Base-by-base conservation (phyloP, 2,797 vertebrate species). In the Eulemur mongoz region DNA sequence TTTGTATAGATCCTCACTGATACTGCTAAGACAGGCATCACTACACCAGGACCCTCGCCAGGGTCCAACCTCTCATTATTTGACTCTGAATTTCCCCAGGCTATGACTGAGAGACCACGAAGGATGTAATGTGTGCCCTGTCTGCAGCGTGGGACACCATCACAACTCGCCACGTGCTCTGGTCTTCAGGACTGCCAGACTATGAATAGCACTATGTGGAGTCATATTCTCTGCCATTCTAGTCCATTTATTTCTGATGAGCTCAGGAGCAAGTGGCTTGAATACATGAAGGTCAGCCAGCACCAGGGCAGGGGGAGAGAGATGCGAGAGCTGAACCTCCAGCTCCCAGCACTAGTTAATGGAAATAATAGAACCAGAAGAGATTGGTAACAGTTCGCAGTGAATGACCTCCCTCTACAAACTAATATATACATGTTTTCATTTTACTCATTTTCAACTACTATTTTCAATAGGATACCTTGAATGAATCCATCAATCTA, bases 401-500 rank as follows among this genome's bases (percentile, higher is more conserved):
- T 54, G 45, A 90, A 73, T 96, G 93, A 82, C 67, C 73, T 72
- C 83, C 72, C 30, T 78, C 78, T 80, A 30, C 63, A 85, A 79
- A 95, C 70, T 40, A 80, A 93, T n/a, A 45, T 92, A 97, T 80
- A 87, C 13, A n/a, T 30, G 7, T 82, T 98, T 87, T 91, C 88
- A 48, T 85, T 94, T 90, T 83, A 96, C 97, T 97, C 95, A 91
- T 81, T 97, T 98, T 94, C 78, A 94, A 93, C 95, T 43, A 54
- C 91, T 61, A 88, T 97, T 98, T 95, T 93, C 98, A 97, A 98
- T 91, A 97, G 82, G 70, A 89, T 81, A 93, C 78, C 72, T 94
- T 93, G 97, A 98, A 98, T 98, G 97, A 98, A 97, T 96, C 89
- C 89, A 97, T 96, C 96, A 96, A 84, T 97, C 88, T 95, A 95